Percentiles rank a stretch among this genome's conserved stretches.
These are phyloP conservation scores for Cheilosia variabilis DNA, from an alignment of 2,888 invertebrate genomes.

Conservation along the genomic window DNA sequence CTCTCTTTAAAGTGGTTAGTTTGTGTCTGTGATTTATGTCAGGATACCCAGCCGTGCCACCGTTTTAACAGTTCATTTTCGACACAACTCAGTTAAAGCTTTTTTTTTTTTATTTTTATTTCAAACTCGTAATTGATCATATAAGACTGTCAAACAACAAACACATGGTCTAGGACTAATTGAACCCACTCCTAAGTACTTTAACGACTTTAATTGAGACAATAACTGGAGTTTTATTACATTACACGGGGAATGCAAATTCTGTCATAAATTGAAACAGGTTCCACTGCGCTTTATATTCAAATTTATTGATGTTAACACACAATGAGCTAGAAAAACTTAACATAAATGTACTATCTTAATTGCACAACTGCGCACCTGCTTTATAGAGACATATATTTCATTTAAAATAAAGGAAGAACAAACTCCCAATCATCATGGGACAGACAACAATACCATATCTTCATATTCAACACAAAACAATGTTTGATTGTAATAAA, in stretches of 20 bases:
- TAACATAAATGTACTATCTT: neutral
- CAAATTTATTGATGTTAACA: constrained; percentile 3
- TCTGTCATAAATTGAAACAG: constrained; percentile 24
- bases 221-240: constrained; percentile 9
- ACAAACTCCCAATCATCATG: constrained; percentile 28
- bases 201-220: constrained; percentile 34
- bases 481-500: constrained; percentile 70
- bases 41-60: too few species aligned
- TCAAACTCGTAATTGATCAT: neutral
- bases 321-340: constrained; percentile 26
- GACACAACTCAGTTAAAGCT: neutral
- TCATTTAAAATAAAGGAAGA: neutral
- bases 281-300: neutral
- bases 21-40: too few species aligned
- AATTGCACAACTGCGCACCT: constrained; percentile 36
- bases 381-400: constrained; percentile 12
- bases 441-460: neutral
- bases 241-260: constrained; percentile 17
- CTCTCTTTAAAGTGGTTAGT: too few species aligned
- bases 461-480: constrained; percentile 40
- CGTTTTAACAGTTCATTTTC: too few species aligned
- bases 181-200: neutral
- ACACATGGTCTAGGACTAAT: constrained; percentile 6
- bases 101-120: neutral
- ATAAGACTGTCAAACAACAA: neutral